Evolutionary conservation across 2,888 invertebrate genomes (phyloP), one percentile per base, ranked within the genome.

Genomic region (Suillia variegata): DNA sequence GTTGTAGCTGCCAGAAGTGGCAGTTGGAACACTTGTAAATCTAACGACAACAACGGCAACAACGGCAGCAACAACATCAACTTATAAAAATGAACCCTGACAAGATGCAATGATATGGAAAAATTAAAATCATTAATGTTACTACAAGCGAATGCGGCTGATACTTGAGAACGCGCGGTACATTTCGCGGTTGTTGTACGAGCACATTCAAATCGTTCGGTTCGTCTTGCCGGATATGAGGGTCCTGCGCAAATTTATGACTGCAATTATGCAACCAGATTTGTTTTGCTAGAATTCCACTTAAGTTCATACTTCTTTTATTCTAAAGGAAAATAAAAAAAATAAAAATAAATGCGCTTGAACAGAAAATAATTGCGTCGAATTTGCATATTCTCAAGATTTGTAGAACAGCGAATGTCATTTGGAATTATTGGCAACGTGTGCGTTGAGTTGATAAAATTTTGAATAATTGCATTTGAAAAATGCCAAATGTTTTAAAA

Each of bases 51-150:
- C n/a, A n/a, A n/a, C n/a, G n/a, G n/a, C n/a, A n/a, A n/a, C n/a
- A n/a, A n/a, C n/a, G n/a, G n/a, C n/a, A n/a, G n/a, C n/a, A n/a
- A n/a, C n/a, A n/a, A n/a, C n/a, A n/a, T n/a, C n/a, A n/a, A n/a
- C 3, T 10, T 38, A 38, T 38, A 38, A 38, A 38, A n/a, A 38
- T 13, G 38, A 4, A 38, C 38, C 10, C 33, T 51, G 51, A 8
- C 45, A 64, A 67, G 73, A 72, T 72, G 75, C 72, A 75, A 72
- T 72, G 72, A 72, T 72, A 72, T 73, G 72, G 75, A 72, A 72
- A 72, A 72, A 72, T 75, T 72, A 75, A 72, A 72, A 72, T 72
- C 75, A 72, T 75, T 75, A 67, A 62, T 52, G 34, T 45, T 54
- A 33, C n/a, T n/a, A n/a, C n/a, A n/a, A n/a, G n/a, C n/a, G n/a